A percentile compares a stretch with the other conserved stretches of the same genome.
Evolutionary conservation across 2,797 vertebrate genomes (phyloP).

Genomic region (Notoglanidium macrostoma): DNA sequence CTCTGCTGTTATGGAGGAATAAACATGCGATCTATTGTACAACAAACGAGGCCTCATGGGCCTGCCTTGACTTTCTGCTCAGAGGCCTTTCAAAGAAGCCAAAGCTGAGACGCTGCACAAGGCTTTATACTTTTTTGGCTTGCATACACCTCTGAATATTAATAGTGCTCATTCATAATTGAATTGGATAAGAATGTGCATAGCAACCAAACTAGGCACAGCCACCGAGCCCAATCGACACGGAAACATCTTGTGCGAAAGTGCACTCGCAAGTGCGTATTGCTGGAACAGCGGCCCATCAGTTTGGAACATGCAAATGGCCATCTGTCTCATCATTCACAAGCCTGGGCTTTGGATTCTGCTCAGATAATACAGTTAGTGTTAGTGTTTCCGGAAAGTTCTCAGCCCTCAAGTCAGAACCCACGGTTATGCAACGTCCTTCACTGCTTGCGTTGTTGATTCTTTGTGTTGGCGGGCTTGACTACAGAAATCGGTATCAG

Average conservation of each 20-base stretch:
- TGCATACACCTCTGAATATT: not conserved
- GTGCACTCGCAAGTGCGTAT: constrained; percentile 28
- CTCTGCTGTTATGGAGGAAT: constrained; percentile 21
- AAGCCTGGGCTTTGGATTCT: constrained; percentile 44
- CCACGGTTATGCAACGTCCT: constrained; percentile 56
- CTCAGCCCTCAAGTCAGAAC: constrained; percentile 46
- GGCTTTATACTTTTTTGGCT: not conserved
- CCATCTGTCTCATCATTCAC: constrained; percentile 55
- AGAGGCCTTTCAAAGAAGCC: not conserved
- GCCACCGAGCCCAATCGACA: constrained; percentile 13
- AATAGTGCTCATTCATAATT: not conserved
- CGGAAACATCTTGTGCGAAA: constrained; percentile 41
- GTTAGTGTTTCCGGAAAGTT: constrained; percentile 53
- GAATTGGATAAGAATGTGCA: not conserved
- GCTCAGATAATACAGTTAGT: constrained; percentile 45
- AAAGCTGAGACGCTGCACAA: not conserved
- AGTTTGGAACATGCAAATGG: constrained; percentile 52
- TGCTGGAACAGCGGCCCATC: constrained; percentile 16
- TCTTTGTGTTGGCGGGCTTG: constrained; percentile 25
- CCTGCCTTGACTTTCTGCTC: not conserved
- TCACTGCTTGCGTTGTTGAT: constrained; percentile 35
- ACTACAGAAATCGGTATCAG: not conserved
- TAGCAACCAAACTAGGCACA: constrained; percentile 2
- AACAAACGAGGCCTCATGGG: constrained; percentile 41
- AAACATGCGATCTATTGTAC: constrained; percentile 50